Percentiles rank a stretch among this genome's conserved stretches.
These are phyloP conservation scores for Muntiacus muntjak DNA, from an alignment of 2,113 vertebrate species.

Conservation along the genomic window DNA sequence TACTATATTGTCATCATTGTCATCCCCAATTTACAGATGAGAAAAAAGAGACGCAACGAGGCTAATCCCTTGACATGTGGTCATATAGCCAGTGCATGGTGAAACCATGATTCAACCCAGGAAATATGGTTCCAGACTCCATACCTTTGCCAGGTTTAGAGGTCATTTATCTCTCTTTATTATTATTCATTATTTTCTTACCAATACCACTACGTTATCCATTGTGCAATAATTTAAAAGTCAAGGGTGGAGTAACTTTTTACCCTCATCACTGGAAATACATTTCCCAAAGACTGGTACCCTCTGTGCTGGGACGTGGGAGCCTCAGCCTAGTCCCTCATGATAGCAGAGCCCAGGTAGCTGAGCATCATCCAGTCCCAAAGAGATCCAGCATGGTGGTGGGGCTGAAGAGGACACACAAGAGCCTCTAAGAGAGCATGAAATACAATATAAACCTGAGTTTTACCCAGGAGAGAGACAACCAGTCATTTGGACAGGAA, in stretches of 20 bases:
- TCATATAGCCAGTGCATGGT: accelerated
- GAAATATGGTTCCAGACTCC: background rate
- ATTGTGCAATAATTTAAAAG: background rate
- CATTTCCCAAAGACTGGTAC: background rate
- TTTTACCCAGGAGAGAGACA: background rate
- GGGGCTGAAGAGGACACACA: accelerated
- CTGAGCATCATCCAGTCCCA: background rate
- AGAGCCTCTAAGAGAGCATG: background rate
- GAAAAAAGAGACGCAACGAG: background rate
- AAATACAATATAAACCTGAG: background rate
- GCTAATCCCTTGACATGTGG: accelerated
- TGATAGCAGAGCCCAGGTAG: background rate
- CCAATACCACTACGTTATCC: background rate
- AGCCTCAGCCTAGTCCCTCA: background rate
- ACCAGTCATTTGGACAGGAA: background rate
- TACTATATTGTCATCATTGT: accelerated
- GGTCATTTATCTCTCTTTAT: background rate
- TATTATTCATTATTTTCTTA: background rate
- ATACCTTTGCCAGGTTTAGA: background rate
- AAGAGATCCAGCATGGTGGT: background rate
- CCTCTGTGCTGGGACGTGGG: background rate
- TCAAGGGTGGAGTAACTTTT: background rate
- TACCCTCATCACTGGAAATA: background rate
- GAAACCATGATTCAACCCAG: background rate
- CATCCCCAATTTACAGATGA: background rate